Evolutionary conservation across 2,888 invertebrate species (phyloP).

Genomic region (Endotricha flammealis): DNA sequence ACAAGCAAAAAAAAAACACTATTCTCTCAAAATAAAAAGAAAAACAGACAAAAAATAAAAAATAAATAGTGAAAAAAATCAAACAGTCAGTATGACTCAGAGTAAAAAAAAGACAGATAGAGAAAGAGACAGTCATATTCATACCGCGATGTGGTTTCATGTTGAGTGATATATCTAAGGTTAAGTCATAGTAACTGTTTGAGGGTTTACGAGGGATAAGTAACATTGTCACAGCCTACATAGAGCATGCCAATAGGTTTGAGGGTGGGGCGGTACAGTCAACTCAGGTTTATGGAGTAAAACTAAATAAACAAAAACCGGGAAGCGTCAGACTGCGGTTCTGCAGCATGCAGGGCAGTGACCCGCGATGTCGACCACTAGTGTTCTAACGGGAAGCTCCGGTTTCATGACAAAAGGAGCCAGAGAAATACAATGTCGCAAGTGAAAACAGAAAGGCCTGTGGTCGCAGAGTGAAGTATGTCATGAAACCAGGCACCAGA

Average conservation of each 20-base stretch:
- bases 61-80: conserved; percentile 54
- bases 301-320: conserved; percentile 31
- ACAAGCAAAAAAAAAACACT: conserved; percentile 72
- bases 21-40: conserved; percentile 52
- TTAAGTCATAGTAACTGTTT: conserved; percentile 75
- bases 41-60: conserved; percentile 41
- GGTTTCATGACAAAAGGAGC: conserved; percentile 58
- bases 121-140: conserved; percentile 69
- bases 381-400: conserved; percentile 39
- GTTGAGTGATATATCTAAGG: conserved; percentile 46
- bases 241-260: conserved; percentile 66
- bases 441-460: conserved; percentile 22
- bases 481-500: conserved; percentile 63
- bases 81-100: conserved; percentile 78
- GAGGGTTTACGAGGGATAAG: conserved; percentile 70
- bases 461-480: conserved; percentile 31
- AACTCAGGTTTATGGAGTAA: conserved; percentile 44
- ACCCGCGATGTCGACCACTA: conserved; percentile 45
- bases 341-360: conserved; percentile 62
- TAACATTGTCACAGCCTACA: conserved; percentile 73
- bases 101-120: conserved; percentile 69
- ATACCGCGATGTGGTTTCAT: conserved; percentile 68
- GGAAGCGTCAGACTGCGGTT: conserved; percentile 68
- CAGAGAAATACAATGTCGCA: conserved; percentile 18
- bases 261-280: conserved; percentile 50